phyloP scores from a whole-genome alignment of 2,888 invertebrate genomes.

The Embidobia sp. region DNA sequence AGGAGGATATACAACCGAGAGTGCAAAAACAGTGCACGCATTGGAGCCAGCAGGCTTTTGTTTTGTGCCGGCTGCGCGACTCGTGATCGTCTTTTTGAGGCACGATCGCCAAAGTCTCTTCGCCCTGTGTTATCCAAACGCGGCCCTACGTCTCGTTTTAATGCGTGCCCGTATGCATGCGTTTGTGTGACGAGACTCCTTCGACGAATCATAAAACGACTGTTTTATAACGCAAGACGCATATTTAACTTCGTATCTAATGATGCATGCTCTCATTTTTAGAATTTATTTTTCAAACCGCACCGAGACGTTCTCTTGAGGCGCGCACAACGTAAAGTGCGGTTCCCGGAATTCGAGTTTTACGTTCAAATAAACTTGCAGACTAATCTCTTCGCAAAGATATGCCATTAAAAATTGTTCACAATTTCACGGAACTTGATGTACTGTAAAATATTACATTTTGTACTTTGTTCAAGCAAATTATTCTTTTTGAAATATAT shows the following conservation, averaged over 20 bases:
- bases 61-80: slow-evolving; percentile 69
- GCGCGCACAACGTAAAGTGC: too few relatives aligned
- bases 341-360: slow-evolving; percentile 18
- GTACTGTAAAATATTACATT: too few relatives aligned
- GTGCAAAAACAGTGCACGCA: slow-evolving; percentile 22
- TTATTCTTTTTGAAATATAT: too few relatives aligned
- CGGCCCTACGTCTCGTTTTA: slow-evolving; percentile 45
- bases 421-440: too few relatives aligned
- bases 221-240: slow-evolving; percentile 34
- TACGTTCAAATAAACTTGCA: neutral
- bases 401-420: too few relatives aligned
- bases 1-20: too few relatives aligned
- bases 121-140: slow-evolving; percentile 46
- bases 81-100: slow-evolving; percentile 76
- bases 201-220: slow-evolving; percentile 55
- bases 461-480: too few relatives aligned
- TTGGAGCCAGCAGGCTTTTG: slow-evolving; percentile 71
- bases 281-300: slow-evolving; percentile 42
- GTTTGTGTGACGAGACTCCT: slow-evolving; percentile 49
- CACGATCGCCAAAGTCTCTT: slow-evolving; percentile 68
- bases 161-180: slow-evolving; percentile 15
- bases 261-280: slow-evolving; percentile 55
- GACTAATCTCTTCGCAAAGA: too few relatives aligned
- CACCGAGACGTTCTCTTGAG: neutral
- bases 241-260: slow-evolving; percentile 44